A percentile compares a stretch with the other conserved stretches of the same genome.
These are phyloP conservation scores for Sminthurinus aureus DNA, from an alignment of 2,888 invertebrate genomes.

Conservation along the genomic window DNA sequence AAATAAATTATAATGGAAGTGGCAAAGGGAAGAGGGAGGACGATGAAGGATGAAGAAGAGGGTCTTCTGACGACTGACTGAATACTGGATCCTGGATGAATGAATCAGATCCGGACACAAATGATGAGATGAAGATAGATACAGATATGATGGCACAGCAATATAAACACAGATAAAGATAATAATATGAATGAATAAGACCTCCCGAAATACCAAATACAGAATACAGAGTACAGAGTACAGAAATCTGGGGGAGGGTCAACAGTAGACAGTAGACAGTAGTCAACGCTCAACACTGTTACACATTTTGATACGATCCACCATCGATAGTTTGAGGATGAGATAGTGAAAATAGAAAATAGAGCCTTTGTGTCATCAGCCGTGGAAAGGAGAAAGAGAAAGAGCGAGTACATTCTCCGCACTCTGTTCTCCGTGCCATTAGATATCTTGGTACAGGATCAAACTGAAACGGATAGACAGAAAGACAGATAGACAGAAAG, in stretches of 20 bases:
- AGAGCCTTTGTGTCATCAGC: no score
- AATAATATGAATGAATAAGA: not conserved
- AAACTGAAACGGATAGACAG: no score
- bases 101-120: constrained; percentile 23
- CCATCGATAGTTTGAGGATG: no score
- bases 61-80: not conserved
- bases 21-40: no score
- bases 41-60: not conserved
- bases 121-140: constrained; percentile 13
- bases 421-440: no score
- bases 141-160: not conserved
- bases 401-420: no score
- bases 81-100: not conserved
- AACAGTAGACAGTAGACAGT: not conserved
- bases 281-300: no score
- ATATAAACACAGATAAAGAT: not conserved
- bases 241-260: not conserved
- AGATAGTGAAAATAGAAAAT: no score
- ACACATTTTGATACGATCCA: no score
- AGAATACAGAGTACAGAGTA: not conserved
- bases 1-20: constrained; percentile 41
- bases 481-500: no score
- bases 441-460: no score
- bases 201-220: not conserved
- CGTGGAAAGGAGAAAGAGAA: no score